Evolutionary conservation across 2,888 invertebrate species (phyloP).

Genomic region (Epirrhoe alternata): DNA sequence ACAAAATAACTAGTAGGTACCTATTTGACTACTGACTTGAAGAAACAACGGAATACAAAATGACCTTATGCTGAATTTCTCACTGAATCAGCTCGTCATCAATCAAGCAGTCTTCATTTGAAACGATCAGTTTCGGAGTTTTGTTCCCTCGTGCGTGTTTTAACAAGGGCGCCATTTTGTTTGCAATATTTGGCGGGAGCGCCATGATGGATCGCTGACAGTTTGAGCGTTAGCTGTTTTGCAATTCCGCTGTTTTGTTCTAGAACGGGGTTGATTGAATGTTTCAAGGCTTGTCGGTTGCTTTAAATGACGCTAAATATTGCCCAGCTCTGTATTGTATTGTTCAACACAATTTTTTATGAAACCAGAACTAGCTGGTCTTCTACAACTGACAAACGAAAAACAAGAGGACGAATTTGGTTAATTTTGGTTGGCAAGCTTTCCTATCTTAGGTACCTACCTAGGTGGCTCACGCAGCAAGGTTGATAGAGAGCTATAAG

Average conservation of each 20-base stretch:
- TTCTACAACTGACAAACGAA: too few species aligned
- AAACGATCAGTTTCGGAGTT: constrained; percentile 33
- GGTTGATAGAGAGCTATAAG: too few species aligned
- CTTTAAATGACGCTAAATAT: constrained; percentile 15
- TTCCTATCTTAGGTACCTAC: not conserved
- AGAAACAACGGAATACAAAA: not conserved
- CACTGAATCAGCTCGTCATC: constrained; percentile 28
- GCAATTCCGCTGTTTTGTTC: constrained; percentile 51
- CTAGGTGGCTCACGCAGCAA: too few species aligned
- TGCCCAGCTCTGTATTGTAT: constrained; percentile 11
- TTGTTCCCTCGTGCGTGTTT: constrained; percentile 31
- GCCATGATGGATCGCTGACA: constrained; percentile 65
- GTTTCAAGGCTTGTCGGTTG: constrained; percentile 27
- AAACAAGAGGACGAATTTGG: not conserved
- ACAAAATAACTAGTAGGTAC: not conserved
- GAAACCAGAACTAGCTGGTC: not conserved
- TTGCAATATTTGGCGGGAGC: constrained; percentile 55
- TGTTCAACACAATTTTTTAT: constrained; percentile 40
- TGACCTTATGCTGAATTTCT: not conserved
- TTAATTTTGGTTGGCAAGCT: not conserved
- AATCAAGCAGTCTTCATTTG: constrained; percentile 33
- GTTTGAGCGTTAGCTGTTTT: constrained; percentile 50
- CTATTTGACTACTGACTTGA: not conserved
- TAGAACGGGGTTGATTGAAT: constrained; percentile 42
- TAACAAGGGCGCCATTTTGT: constrained; percentile 52